Evolutionary conservation across 2,888 invertebrate genomes (phyloP).

Genomic region (Odontomyia ornata): DNA sequence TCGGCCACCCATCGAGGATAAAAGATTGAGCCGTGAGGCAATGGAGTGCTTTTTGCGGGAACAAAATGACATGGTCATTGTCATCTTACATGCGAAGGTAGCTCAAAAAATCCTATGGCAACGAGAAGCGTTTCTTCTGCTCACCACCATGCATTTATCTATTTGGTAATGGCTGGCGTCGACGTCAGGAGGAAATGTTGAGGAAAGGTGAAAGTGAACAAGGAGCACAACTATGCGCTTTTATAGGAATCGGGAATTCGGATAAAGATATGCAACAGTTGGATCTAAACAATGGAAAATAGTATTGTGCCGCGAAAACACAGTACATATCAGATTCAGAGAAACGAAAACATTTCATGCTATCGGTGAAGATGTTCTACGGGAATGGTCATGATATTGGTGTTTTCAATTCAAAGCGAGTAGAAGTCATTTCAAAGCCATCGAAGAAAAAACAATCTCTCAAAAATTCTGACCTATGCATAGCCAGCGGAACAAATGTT

Average conservation of each 20-base stretch:
- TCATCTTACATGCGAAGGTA: conserved; percentile 95
- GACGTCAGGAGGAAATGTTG: conserved; percentile 92
- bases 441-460: conserved; percentile 99
- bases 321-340: conserved; percentile 99
- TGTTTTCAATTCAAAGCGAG: conserved; percentile 97
- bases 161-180: conserved; percentile 96
- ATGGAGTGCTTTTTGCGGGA: conserved; percentile 97
- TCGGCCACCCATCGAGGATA: conserved; percentile 72
- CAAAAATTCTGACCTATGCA: conserved; percentile 99
- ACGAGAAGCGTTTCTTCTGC: conserved; percentile 99
- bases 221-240: conserved; percentile 95
- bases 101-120: conserved; percentile 94
- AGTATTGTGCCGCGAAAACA: conserved; percentile 99
- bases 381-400: conserved; percentile 98
- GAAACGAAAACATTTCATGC: conserved; percentile 99
- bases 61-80: conserved; percentile 93
- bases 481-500: conserved; percentile 98
- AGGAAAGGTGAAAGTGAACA: conserved; percentile 90
- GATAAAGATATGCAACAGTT: conserved; percentile 99
- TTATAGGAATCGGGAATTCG: conserved; percentile 98
- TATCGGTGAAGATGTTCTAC: conserved; percentile 99
- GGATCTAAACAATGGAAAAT: conserved; percentile 96
- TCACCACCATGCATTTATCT: conserved; percentile 99
- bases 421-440: conserved; percentile 99
- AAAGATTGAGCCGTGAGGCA: conserved; percentile 67